Base-by-base conservation (phyloP, 2,888 invertebrate species). In the Macrosiphum euphorbiae region DNA sequence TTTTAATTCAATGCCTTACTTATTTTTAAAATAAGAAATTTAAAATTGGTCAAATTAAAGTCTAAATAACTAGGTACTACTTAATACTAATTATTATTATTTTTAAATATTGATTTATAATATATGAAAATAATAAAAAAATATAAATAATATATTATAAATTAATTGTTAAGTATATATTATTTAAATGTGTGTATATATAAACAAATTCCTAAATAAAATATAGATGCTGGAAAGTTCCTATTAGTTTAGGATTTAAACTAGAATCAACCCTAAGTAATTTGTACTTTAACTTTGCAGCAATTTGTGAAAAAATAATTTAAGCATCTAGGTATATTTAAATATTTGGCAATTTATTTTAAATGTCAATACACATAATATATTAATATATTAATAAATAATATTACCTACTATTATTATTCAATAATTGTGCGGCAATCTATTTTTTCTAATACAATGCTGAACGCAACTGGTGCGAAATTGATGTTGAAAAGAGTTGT, bases 401-500 rank as follows among this genome's bases (percentile, higher is more conserved):
- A 26, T 58, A 58, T 58, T 26, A 11, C 47, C 47, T 47, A 58
- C 55, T 58, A 58, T 35, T 78, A 78, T 35, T 78, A 35, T 78
- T 35, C 20, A 78, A 78, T n/a, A 35, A 88, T 88, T 35, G 52
- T 78, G 52, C 35, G 35, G 52, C 88, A 52, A 88, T 52, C 50
- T 88, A 58, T 41, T n/a, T 47, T 47, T 47, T 85, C 16, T 55
- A 85, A 52, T 52, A 47, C 26, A 58, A 78, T 20, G 78, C 20
- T 78, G 28, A 28, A 67, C 67, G 50, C 41, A 85, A 87, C 50
- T 87, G 92, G 87, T 16, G 67, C 92, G 90, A 87, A 87, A 87
- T 41, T 58, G 35, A 61, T 50, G 87, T 92, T 35, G 47, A 61
- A 87, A 92, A 92, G 58, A 67, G 47, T 41, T 61, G 87, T 87